Evolutionary conservation across 1,140 invertebrate genomes (phyloP).

Genomic region (Musca domestica): DNA sequence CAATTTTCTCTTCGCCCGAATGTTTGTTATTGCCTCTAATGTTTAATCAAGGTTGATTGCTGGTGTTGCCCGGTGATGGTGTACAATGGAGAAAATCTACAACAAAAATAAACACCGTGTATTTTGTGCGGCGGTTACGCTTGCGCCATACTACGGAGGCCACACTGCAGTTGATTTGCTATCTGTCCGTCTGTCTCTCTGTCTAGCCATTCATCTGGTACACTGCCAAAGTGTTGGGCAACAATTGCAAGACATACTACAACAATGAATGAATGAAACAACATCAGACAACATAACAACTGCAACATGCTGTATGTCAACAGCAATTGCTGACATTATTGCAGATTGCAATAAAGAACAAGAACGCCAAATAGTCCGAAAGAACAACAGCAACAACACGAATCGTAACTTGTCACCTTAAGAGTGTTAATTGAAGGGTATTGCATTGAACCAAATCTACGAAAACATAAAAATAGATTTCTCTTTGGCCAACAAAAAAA

Average conservation of each 20-base stretch:
- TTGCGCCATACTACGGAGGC: not conserved
- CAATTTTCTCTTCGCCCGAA: no score
- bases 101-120: slow-evolving; percentile 6
- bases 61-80: slow-evolving; percentile 9
- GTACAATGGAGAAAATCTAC: no score
- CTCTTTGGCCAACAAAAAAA: no score
- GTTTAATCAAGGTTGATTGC: slow-evolving; percentile 29
- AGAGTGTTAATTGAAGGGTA: no score
- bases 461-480: no score
- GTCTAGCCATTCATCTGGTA: not conserved
- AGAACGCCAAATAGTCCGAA: not conserved
- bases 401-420: no score
- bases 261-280: not conserved
- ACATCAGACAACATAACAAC: not conserved
- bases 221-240: slow-evolving; percentile 13
- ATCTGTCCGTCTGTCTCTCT: not conserved
- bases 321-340: slow-evolving; percentile 16
- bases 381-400: not conserved
- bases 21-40: slow-evolving; percentile 23
- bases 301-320: not conserved
- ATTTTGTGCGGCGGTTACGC: slow-evolving; percentile 1
- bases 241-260: slow-evolving; percentile 11
- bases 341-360: slow-evolving; percentile 20
- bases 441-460: no score
- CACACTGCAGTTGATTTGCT: not conserved